Conservation (phyloP, 2,888 invertebrate species). For the Macaria notata region DNA sequence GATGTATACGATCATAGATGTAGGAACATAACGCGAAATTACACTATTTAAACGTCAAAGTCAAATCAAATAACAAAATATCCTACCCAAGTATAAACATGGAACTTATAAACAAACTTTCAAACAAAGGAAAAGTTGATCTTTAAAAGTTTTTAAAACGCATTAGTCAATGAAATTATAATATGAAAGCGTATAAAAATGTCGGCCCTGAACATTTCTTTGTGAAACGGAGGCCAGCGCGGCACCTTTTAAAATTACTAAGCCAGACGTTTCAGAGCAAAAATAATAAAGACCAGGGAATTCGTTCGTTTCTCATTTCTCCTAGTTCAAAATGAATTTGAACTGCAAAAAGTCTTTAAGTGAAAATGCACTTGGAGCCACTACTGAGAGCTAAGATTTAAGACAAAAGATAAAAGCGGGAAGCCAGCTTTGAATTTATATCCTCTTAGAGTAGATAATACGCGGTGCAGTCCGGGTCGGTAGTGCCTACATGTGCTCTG, state of each 20-base stretch:
- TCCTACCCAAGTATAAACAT: too few relatives aligned
- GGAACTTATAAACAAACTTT: too few relatives aligned
- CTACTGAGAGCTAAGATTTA: slow-evolving; percentile 14
- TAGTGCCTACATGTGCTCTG: slow-evolving; percentile 8
- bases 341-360: slow-evolving; percentile 8
- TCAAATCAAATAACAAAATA: too few relatives aligned
- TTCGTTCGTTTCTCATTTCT: not conserved
- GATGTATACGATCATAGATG: too few relatives aligned
- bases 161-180: too few relatives aligned
- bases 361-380: slow-evolving; percentile 15
- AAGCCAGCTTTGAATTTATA: slow-evolving; percentile 20
- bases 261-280: not conserved
- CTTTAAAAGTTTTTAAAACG: too few relatives aligned
- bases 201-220: too few relatives aligned
- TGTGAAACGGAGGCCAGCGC: too few relatives aligned
- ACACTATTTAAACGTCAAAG: too few relatives aligned
- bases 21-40: too few relatives aligned
- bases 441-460: slow-evolving; percentile 12
- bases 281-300: not conserved
- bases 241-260: not conserved
- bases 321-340: not conserved
- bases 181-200: too few relatives aligned
- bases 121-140: too few relatives aligned
- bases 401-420: slow-evolving; percentile 19
- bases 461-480: slow-evolving; percentile 9